phyloP scores from a whole-genome alignment of 2,113 vertebrate species.

The Elaphurus davidianus region DNA sequence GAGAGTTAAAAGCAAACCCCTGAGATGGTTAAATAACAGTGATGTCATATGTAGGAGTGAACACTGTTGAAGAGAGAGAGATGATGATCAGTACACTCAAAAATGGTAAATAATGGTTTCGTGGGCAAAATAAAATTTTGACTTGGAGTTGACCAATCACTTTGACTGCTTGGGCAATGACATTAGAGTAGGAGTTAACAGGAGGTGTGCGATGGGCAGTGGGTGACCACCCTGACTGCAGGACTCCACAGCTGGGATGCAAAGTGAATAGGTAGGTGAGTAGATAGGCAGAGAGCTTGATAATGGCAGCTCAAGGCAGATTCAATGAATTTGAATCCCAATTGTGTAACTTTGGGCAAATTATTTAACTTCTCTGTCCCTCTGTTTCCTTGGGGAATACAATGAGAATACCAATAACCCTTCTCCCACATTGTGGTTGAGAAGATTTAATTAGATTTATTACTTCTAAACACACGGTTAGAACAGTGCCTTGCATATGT shows the following conservation, averaged over 20 bases:
- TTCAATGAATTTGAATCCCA: not conserved
- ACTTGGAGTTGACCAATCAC: not conserved
- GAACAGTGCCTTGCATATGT: not conserved
- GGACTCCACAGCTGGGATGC: not conserved
- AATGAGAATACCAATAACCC: not conserved
- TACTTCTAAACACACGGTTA: not conserved
- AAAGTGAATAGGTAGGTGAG: not conserved
- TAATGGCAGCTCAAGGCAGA: not conserved
- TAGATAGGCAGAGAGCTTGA: not conserved
- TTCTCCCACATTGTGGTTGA: not conserved
- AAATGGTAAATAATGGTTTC: not conserved
- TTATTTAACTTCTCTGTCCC: not conserved
- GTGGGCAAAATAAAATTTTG: not conserved
- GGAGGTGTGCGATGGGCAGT: not conserved
- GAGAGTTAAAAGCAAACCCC: not conserved
- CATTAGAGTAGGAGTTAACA: not conserved
- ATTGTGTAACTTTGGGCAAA: not conserved
- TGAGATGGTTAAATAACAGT: not conserved
- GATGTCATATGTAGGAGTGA: not conserved
- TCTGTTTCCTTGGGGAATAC: not conserved
- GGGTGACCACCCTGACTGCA: too few relatives aligned
- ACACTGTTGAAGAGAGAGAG: not conserved
- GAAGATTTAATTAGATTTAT: not conserved
- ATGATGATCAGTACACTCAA: not conserved
- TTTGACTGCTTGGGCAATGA: not conserved